These are phyloP conservation scores for Melikaiella ostensackeni DNA, from an alignment of 2,888 invertebrate genomes.

Conservation along the genomic window DNA sequence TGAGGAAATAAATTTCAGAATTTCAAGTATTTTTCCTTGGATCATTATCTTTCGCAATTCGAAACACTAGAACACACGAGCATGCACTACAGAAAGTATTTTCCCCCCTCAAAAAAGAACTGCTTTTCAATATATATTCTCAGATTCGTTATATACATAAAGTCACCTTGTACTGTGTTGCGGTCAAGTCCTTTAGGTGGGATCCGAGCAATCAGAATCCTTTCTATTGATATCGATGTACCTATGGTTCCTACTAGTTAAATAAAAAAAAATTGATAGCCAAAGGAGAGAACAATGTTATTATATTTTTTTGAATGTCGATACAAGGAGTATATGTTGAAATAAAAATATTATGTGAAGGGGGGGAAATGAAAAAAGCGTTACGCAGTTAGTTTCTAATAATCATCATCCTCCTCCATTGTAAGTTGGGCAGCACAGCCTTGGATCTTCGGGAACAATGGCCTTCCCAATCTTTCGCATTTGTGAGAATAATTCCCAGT, in stretches of 20 bases:
- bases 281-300: neutral
- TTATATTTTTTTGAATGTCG: neutral
- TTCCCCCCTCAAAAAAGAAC: too few relatives aligned
- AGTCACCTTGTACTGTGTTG: too few relatives aligned
- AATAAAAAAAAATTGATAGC: neutral
- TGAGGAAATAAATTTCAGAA: too few relatives aligned
- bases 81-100: too few relatives aligned
- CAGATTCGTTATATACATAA: too few relatives aligned
- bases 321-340: neutral
- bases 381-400: neutral
- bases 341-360: neutral
- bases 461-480: slow-evolving; percentile 36
- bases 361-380: neutral
- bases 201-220: neutral
- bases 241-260: neutral
- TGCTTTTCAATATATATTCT: too few relatives aligned
- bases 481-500: slow-evolving; percentile 28
- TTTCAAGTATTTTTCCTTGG: too few relatives aligned
- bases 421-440: slow-evolving; percentile 23
- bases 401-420: slow-evolving; percentile 18
- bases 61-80: too few relatives aligned
- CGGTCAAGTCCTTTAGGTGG: too few relatives aligned
- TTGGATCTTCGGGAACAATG: slow-evolving; percentile 25
- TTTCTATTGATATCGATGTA: neutral
- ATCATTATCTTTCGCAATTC: too few relatives aligned